Conservation (phyloP, 2,797 vertebrate species). For the Harpagifer antarcticus region DNA sequence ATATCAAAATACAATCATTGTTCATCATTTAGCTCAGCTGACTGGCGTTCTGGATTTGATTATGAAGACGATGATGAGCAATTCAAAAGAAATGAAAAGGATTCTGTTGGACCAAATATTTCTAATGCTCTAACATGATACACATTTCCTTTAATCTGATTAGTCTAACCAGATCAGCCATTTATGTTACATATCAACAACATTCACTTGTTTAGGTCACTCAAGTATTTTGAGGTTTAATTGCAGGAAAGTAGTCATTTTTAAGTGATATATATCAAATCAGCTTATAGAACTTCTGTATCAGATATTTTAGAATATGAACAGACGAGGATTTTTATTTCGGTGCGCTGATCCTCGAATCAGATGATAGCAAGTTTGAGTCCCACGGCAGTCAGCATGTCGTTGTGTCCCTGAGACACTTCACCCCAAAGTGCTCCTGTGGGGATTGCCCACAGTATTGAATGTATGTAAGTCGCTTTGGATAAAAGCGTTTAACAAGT, state of each 20-base stretch:
- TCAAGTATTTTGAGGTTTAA: not conserved
- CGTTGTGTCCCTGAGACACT: too few species aligned
- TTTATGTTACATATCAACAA: constrained; percentile 11
- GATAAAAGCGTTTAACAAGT: too few species aligned
- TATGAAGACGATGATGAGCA: constrained; percentile 34
- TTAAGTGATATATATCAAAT: not conserved
- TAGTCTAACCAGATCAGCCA: constrained; percentile 17
- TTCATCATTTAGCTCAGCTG: constrained; percentile 62
- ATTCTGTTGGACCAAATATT: constrained; percentile 15
- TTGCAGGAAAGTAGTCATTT: not conserved
- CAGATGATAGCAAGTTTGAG: too few species aligned
- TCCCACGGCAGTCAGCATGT: too few species aligned
- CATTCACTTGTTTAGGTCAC: constrained; percentile 7
- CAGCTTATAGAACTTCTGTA: not conserved
- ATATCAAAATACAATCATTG: constrained; percentile 80
- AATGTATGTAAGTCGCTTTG: too few species aligned
- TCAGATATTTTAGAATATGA: not conserved
- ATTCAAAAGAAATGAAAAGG: constrained; percentile 54
- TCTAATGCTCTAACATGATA: not conserved
- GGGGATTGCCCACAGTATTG: too few species aligned
- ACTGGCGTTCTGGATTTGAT: constrained; percentile 30
- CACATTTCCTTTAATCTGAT: not conserved
- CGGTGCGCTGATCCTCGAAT: too few species aligned
- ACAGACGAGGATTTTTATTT: not conserved
- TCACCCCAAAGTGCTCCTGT: too few species aligned